Evolutionary conservation across 2,113 vertebrate species (phyloP).

Genomic region (Manacus vitellinus): DNA sequence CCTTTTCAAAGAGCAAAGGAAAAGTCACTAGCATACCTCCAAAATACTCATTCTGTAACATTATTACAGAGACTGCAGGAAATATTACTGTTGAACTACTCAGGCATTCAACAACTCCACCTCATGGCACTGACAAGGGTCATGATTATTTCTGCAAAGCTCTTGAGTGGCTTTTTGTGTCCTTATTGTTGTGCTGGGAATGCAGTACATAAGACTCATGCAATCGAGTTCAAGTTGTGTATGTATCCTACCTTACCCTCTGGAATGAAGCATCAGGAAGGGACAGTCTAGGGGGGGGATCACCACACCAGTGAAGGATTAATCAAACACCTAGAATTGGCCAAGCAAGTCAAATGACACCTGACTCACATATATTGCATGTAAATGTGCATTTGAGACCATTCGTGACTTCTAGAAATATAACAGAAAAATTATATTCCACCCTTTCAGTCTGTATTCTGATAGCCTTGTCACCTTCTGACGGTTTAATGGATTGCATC

Average conservation of each 20-base stretch:
- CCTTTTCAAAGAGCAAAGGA: background rate
- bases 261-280: background rate
- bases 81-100: background rate
- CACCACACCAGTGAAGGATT: background rate
- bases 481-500: background rate
- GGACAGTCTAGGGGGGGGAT: background rate
- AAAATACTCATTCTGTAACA: accelerated
- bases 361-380: accelerated
- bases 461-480: background rate
- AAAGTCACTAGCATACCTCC: background rate
- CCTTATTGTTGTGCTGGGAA: background rate
- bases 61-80: accelerated
- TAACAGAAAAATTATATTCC: background rate
- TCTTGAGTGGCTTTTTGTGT: background rate
- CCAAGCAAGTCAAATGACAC: background rate
- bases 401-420: background rate
- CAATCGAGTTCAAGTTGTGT: accelerated
- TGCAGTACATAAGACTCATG: accelerated
- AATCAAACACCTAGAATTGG: background rate
- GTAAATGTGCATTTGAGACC: background rate
- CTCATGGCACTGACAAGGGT: background rate
- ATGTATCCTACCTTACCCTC: background rate
- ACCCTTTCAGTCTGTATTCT: background rate
- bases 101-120: background rate
- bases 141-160: accelerated